A percentile compares a stretch with the other conserved stretches of the same genome.
Evolutionary conservation across 2,113 vertebrate species (phyloP).

Genomic region (Ciconia boyciana): DNA sequence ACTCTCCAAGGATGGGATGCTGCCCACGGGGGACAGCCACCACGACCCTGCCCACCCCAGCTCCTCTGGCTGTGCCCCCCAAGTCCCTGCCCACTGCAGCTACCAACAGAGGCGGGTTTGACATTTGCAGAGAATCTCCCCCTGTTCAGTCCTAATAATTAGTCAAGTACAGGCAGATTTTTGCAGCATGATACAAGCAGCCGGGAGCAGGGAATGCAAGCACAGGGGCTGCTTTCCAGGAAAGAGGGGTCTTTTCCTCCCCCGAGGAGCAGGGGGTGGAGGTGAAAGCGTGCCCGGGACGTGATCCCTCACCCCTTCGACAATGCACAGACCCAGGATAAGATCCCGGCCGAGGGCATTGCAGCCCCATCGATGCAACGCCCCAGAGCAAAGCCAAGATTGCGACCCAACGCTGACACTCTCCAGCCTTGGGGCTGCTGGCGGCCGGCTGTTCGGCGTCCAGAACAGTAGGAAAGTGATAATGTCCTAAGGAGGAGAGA

Average conservation of each 20-base stretch:
- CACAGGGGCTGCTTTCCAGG: not conserved
- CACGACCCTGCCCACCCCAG: not conserved
- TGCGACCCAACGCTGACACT: fast-evolving
- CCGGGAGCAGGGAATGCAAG: not conserved
- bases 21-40: not conserved
- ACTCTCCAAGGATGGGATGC: not conserved
- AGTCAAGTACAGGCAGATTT: conserved; percentile 6
- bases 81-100: not conserved
- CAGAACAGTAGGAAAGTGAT: conserved; percentile 17
- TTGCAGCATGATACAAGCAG: conserved; percentile 48
- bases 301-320: not conserved
- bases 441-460: not conserved
- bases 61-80: not conserved
- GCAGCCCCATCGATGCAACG: not conserved
- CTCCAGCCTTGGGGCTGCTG: not conserved
- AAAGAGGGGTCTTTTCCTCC: not conserved
- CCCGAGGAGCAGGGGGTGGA: not conserved
- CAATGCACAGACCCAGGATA: not conserved
- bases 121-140: conserved; percentile 48
- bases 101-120: not conserved
- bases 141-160: conserved; percentile 37
- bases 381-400: not conserved
- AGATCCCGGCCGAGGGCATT: not conserved
- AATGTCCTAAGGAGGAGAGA: not conserved
- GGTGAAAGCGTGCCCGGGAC: not conserved